phyloP scores from a whole-genome alignment of 1,140 invertebrate species.

The Rhopalosiphum maidis region DNA sequence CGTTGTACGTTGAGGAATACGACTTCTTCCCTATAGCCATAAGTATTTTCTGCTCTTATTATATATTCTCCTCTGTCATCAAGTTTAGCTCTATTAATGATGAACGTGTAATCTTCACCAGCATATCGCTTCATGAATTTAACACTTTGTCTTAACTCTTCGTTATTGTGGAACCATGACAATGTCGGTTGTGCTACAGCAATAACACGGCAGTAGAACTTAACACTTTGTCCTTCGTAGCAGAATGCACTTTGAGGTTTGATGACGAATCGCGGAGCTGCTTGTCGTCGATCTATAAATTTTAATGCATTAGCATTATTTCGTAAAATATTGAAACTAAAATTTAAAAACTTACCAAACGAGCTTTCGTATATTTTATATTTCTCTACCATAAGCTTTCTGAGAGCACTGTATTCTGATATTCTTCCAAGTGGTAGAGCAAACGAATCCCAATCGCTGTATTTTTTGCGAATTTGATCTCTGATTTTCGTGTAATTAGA shows the following conservation, averaged over 20 bases:
- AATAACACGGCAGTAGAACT: slow-evolving; percentile 96
- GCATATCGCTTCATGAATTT: slow-evolving; percentile 99
- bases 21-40: slow-evolving; percentile 93
- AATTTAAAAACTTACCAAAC: slow-evolving; percentile 74
- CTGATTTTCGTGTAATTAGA: slow-evolving; percentile 86
- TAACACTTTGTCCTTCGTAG: slow-evolving; percentile 95
- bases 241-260: slow-evolving; percentile 93
- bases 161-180: slow-evolving; percentile 93
- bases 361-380: slow-evolving; percentile 95
- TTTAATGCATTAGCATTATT: not conserved
- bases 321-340: not conserved
- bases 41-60: slow-evolving; percentile 96
- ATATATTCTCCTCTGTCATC: slow-evolving; percentile 97
- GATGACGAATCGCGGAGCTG: slow-evolving; percentile 96
- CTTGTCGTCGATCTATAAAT: slow-evolving; percentile 87
- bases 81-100: slow-evolving; percentile 93
- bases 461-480: slow-evolving; percentile 84
- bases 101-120: slow-evolving; percentile 95
- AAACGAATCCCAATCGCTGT: slow-evolving; percentile 91
- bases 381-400: slow-evolving; percentile 94
- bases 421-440: slow-evolving; percentile 92
- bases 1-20: slow-evolving; percentile 98
- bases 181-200: slow-evolving; percentile 92
- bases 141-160: slow-evolving; percentile 94
- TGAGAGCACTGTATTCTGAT: slow-evolving; percentile 96